phyloP scores from a whole-genome alignment of 2,888 invertebrate species.

The Cremastinae sp. region DNA sequence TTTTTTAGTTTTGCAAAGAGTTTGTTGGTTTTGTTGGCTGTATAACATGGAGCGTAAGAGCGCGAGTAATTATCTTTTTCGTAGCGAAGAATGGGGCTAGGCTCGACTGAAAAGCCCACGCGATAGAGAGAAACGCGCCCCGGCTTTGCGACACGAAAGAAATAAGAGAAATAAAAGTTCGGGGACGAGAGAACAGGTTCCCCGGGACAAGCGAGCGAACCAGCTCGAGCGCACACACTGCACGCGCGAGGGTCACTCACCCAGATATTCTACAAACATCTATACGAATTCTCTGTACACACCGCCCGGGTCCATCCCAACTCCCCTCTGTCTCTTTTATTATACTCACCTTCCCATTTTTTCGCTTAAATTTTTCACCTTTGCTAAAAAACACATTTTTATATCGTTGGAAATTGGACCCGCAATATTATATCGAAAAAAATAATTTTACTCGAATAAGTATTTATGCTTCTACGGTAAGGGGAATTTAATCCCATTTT shows the following conservation, averaged over 20 bases:
- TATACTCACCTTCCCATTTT: background rate
- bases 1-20: no score
- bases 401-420: no score
- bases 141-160: slow-evolving; percentile 25
- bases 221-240: slow-evolving; percentile 68
- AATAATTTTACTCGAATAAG: no score
- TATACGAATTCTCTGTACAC: slow-evolving; percentile 63
- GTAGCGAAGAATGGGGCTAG: background rate
- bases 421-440: no score
- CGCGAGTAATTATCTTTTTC: slow-evolving; percentile 1
- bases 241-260: slow-evolving; percentile 77
- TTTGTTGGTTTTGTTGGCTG: no score
- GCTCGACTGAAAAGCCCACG: background rate
- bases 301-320: slow-evolving; percentile 30
- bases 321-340: background rate
- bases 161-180: slow-evolving; percentile 51
- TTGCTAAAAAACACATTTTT: no score
- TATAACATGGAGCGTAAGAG: no score
- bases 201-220: slow-evolving; percentile 66
- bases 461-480: no score
- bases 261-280: slow-evolving; percentile 77
- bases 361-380: no score
- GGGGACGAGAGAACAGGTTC: slow-evolving; percentile 75
- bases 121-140: slow-evolving; percentile 4
- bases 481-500: no score